Evolutionary conservation across 2,888 invertebrate genomes (phyloP).

Genomic region (Erebia epiphron): DNA sequence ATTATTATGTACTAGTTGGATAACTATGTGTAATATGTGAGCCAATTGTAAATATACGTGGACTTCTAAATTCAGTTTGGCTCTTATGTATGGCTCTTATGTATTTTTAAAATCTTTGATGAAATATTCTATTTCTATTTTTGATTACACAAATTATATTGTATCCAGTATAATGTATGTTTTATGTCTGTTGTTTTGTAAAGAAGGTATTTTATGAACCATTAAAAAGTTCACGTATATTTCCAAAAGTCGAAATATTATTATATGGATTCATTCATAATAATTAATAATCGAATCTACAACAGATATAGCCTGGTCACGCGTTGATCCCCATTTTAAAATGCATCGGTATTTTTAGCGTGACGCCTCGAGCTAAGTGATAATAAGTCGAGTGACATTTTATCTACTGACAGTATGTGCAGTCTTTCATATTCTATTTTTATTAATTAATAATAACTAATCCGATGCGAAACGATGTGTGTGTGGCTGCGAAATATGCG

Average conservation of each 20-base stretch:
- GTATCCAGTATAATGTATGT: too few species aligned
- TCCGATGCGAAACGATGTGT: constrained; percentile 21
- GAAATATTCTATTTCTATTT: too few species aligned
- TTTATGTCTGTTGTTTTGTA: too few species aligned
- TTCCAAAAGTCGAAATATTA: background rate
- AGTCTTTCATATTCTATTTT: constrained; percentile 7
- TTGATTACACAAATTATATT: too few species aligned
- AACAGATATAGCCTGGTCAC: background rate
- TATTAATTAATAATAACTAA: constrained; percentile 22
- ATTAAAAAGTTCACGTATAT: constrained; percentile 6
- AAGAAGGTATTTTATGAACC: background rate
- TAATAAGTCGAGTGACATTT: background rate
- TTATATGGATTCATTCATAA: background rate
- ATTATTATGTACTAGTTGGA: constrained; percentile 9
- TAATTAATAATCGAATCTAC: background rate
- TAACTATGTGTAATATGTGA: background rate
- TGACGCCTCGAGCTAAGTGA: background rate
- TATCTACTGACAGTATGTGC: background rate
- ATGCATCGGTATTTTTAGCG: background rate
- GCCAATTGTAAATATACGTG: constrained; percentile 7
- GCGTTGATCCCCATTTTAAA: background rate
- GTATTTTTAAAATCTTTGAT: too few species aligned
- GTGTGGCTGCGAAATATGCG: constrained; percentile 13
- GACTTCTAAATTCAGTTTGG: background rate
- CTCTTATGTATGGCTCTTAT: too few species aligned